phyloP scores from a whole-genome alignment of 2,797 vertebrate species.

The Pogonophryne albipinna region DNA sequence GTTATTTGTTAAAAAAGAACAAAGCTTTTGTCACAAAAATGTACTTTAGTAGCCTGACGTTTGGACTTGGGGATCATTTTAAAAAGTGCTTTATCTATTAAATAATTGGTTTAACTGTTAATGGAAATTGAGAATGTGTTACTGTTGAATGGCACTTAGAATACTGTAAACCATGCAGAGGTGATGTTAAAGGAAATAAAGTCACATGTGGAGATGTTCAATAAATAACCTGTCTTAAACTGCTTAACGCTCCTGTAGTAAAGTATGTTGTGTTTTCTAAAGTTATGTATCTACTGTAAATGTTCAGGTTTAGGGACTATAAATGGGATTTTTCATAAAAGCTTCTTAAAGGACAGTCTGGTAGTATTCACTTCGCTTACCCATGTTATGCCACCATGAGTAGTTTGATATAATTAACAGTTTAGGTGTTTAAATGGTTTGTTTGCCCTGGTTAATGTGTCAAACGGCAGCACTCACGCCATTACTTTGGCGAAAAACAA shows the following conservation, averaged over 20 bases:
- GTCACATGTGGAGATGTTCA: slow-evolving; percentile 27
- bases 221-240: slow-evolving; percentile 23
- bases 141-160: slow-evolving; percentile 17
- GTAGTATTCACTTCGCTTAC: no score
- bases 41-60: slow-evolving; percentile 20
- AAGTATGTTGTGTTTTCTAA: slow-evolving; percentile 26
- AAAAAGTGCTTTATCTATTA: slow-evolving; percentile 5
- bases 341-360: no score
- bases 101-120: slow-evolving; percentile 4
- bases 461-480: no score
- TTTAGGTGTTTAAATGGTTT: no score
- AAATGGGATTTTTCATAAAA: no score
- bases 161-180: slow-evolving; percentile 22
- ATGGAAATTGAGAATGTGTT: not conserved
- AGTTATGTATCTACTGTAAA: slow-evolving; percentile 2
- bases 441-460: no score
- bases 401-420: no score
- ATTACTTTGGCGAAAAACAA: no score
- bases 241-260: slow-evolving; percentile 23
- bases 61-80: not conserved
- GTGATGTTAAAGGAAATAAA: slow-evolving; percentile 13
- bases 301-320: not conserved
- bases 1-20: not conserved
- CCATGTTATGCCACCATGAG: no score
- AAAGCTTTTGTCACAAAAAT: slow-evolving; percentile 7